Percentiles rank a stretch among this genome's conserved stretches.
phyloP scores from a whole-genome alignment of 2,888 invertebrate species.

The Caenorhabditis doughertyi region DNA sequence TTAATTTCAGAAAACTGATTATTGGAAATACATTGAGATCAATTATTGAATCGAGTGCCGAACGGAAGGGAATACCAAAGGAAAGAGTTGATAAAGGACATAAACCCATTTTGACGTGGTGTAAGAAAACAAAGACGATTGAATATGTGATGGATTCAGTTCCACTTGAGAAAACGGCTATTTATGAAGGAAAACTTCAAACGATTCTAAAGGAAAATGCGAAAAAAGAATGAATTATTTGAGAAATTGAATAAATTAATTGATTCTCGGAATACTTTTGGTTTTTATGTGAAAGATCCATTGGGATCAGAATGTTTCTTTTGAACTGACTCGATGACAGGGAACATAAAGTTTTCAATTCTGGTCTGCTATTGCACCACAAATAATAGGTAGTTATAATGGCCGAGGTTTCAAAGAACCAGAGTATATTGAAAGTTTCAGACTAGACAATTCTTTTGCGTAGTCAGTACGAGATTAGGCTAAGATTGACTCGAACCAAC shows the following conservation, averaged over 20 bases:
- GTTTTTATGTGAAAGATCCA: too few relatives aligned
- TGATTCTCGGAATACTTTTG: not conserved
- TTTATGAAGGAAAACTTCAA: constrained; percentile 39
- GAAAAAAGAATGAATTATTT: constrained; percentile 25
- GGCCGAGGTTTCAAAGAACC: too few relatives aligned
- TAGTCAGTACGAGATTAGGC: too few relatives aligned
- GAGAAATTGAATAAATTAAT: constrained; percentile 1
- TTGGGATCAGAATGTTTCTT: too few relatives aligned
- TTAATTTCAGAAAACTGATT: constrained; percentile 52
- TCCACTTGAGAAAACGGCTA: constrained; percentile 57
- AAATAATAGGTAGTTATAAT: too few relatives aligned
- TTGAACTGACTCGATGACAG: too few relatives aligned
- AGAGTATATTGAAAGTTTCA: too few relatives aligned
- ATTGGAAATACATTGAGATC: constrained; percentile 63
- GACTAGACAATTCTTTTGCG: too few relatives aligned
- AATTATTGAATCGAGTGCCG: constrained; percentile 44
- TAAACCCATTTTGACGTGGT: constrained; percentile 36
- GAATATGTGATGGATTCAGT: constrained; percentile 60
- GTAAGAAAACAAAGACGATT: constrained; percentile 24
- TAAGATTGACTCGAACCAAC: too few relatives aligned
- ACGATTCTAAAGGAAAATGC: constrained; percentile 20
- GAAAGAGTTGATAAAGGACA: constrained; percentile 22
- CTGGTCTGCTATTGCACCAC: too few relatives aligned
- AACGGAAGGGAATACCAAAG: constrained; percentile 22
- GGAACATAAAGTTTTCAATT: too few relatives aligned